A percentile compares a stretch with the other conserved stretches of the same genome.
Evolutionary conservation across 2,113 vertebrate species (phyloP).

Genomic region (Hemiscyllium ocellatum): DNA sequence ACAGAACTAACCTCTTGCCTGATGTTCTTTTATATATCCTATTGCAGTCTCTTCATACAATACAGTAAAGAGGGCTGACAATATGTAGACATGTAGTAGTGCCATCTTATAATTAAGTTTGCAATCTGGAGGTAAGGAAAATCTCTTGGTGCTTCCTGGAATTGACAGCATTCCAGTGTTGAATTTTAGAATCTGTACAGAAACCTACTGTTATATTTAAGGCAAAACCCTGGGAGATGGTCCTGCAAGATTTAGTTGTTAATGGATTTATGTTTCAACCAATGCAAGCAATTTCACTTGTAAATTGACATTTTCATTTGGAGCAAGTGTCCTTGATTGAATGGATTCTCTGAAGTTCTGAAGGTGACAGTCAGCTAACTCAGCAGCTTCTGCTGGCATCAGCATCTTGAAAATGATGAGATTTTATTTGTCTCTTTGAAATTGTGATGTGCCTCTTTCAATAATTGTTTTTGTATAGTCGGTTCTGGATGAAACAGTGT

Average conservation of each 20-base stretch:
- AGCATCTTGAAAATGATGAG: not conserved
- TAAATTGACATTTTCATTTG: not conserved
- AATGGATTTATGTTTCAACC: not conserved
- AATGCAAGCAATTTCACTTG: not conserved
- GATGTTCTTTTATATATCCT: too few species aligned
- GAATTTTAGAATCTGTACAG: not conserved
- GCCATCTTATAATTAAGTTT: not conserved
- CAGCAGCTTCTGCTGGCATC: not conserved
- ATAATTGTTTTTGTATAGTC: not conserved
- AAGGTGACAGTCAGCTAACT: not conserved
- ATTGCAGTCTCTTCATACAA: not conserved
- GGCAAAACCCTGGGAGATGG: not conserved
- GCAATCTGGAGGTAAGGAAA: not conserved
- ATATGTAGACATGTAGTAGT: not conserved
- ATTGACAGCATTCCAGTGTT: not conserved
- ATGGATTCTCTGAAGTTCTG: not conserved
- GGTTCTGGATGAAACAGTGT: not conserved
- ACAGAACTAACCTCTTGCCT: not conserved
- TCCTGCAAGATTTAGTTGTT: not conserved
- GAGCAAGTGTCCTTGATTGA: not conserved
- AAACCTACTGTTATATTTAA: not conserved
- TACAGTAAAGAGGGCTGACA: not conserved
- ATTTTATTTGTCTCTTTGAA: constrained; percentile 6
- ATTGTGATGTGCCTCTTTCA: not conserved
- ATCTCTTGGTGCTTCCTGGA: not conserved